Evolutionary conservation across 1,140 invertebrate species (phyloP), one percentile per base, ranked within the genome.

Genomic region (Caenorhabditis inopinata): DNA sequence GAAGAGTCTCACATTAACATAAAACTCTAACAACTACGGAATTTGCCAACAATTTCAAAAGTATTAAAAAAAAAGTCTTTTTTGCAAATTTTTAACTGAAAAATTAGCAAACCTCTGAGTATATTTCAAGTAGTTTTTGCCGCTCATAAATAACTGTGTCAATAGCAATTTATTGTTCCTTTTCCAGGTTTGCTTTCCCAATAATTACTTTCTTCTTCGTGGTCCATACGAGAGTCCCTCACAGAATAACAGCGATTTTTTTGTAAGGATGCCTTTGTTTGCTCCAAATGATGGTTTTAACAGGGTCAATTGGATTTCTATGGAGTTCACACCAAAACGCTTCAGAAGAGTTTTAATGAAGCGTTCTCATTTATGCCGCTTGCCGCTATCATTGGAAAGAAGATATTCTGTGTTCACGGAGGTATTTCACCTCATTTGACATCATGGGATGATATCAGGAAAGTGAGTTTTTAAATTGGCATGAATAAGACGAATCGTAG

Each of bases 341-440:
- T 9, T 6, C 0, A 29, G 32, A 32, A 58, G 1, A 58, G 32
- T 2, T 58, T 58, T n/a, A 32, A 58, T 16, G 51, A 58, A 58
- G 80, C 51, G n/a, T 81, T 81, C 51, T 79, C 79, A 46, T 81
- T 75, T 29, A 77, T 81, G 74, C 76, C 80, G 14, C 29, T 81
- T 7, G 74, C 75, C 5, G 74, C 80, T 12, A 6, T 81, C 21
- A 58, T 81, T 23, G 74, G 75, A 29, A 32, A 79, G 14, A 38
- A 49, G 27, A 81, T 81, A 27, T 81, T 81, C 46, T 81, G 80
- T 77, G 74, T 73, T 27, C 80, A 81, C 45, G 80, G 80, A 46
- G 80, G 80, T 16, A 81, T 81, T 18, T 78, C 75, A 53, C 45
- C 76, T 6, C 27, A 74, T 27, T 48, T 80, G 9, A n/a, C 0